Base-by-base conservation (phyloP, 1,140 invertebrate genomes). In the Chrysomallon squamiferum region DNA sequence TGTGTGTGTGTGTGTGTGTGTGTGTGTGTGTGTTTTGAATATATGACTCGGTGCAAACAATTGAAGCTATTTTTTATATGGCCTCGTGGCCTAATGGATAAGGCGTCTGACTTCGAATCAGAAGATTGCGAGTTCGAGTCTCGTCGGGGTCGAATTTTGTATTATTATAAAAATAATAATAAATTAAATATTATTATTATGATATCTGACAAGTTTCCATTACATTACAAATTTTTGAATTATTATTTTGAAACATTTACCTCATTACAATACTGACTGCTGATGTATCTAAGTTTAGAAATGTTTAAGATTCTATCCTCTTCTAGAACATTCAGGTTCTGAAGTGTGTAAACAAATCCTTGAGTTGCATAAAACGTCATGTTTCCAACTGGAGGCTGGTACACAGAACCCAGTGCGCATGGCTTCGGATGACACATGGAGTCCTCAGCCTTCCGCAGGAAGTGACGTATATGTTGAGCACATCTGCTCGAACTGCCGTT, bases 361-460 rank as follows among this genome's bases (percentile, higher is more conserved):
- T 71, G 67, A 18, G 78, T 66, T 43, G 77, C 80, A 59, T 75
- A 82, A 71, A 84, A 84, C 9, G 50, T 67, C 43, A 68, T 71
- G 33, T 68, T 62, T 4, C 54, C 66, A 9, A 82, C 64, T 6
- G 69, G 63, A 1, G 82, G 77, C 65, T 82, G 80, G 69, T 82
- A 82, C 4, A 75, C 75, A 2, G 49, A 59, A 22, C 76, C 76
- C 35, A 82, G 78, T 43, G 76, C 72, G 74, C 81, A 83, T 11
- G 82, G 82, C 58, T 80, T 77, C 5, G 82, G 82, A 58, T 74
- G 73, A 62, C 82, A 84, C 41, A 58, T 50, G 41, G 58, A 49
- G 41, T 69, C 66, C 38, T 63, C 54, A 29, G 68, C 65, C 33
- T 69, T 75, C 49, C 66, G 29, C 27, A 80, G 68, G 45, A 83